Conservation (phyloP, 30 jellyfish, hydroid and myxozoan genomes). For the Aurelia sp. region DNA sequence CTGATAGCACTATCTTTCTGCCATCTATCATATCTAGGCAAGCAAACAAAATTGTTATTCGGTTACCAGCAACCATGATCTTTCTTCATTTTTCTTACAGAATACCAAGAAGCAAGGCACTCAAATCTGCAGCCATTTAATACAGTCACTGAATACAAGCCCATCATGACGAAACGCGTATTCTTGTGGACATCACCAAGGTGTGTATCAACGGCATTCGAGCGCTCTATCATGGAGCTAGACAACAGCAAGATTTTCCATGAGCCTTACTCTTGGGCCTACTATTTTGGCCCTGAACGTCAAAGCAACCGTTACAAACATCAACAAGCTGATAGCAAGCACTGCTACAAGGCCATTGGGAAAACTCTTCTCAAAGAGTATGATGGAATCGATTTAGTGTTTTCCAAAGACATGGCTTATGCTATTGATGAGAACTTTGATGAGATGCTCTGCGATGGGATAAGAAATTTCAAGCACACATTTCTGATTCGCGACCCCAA, state of each 20-base stretch:
- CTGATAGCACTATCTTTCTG: too few relatives aligned
- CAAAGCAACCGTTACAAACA: constrained; percentile 80
- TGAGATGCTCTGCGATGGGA: constrained; percentile 58
- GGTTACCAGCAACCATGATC: too few relatives aligned
- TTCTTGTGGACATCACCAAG: constrained; percentile 98
- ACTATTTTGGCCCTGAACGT: constrained; percentile 95
- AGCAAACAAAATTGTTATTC: too few relatives aligned
- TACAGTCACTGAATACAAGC: too few relatives aligned
- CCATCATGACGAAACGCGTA: constrained; percentile 70
- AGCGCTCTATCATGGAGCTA: constrained; percentile 88
- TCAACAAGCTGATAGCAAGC: constrained; percentile 42
- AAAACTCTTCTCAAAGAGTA: constrained; percentile 54
- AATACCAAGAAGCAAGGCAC: too few relatives aligned
- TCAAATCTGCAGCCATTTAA: too few relatives aligned
- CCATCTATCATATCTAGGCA: too few relatives aligned
- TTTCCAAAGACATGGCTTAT: constrained; percentile 90
- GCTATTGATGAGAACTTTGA: constrained; percentile 70
- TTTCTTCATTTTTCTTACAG: too few relatives aligned
- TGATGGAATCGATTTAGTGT: constrained; percentile 85
- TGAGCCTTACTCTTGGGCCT: constrained; percentile 89
- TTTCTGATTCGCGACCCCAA: constrained; percentile 88
- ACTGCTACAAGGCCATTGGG: constrained; percentile 48
- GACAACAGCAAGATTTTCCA: constrained; percentile 84
- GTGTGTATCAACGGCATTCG: constrained; percentile 97
- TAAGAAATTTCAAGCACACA: constrained; percentile 77